Base-by-base conservation (phyloP, 2,113 vertebrate genomes). In the Laticauda colubrina region DNA sequence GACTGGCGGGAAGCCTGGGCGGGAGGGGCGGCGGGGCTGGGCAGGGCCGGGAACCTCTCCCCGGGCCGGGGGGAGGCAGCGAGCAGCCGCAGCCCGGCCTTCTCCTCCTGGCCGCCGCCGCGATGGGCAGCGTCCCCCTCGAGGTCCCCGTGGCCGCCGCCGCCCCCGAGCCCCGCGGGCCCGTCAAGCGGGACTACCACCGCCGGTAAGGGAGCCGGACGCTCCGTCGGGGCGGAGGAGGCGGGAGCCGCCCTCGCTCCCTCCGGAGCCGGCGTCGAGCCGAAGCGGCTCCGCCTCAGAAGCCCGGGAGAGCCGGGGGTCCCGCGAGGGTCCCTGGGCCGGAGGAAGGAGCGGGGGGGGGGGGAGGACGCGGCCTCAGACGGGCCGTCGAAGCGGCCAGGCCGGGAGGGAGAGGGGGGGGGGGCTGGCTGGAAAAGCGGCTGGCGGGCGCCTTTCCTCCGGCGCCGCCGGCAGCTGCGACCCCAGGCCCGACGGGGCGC, bases 161-260 rank as follows among this genome's bases (percentile, higher is more conserved):
- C 23, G 29, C 23, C 55, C 39, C 94, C 7, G 96, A 95, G 12
- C 92, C 85, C 59, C 57, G 87, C 53, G 93, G 43, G 3, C 3
- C 54, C 4, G 1, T 88, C 91, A 97, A 95, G 93, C 94, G 89
- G 87, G 96, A 95, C 75, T 93, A 94, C 81, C 96, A 97, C 0
- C 96, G 98, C 91, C 97, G 97, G 98, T 98, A 55, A 55, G 87
- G 51, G 87, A 2, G 7, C 0, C 15, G 6, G 14, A 5, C 8
- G 87, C 12, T 3, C 20, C 61, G 61, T 34, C n/a, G n/a, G n/a
- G n/a, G 64, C 2, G n/a, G 64, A 0, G 61, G 61, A n/a, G 61
- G 61, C 26, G 29, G 26, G 0, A 26, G 61, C 29, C 29, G 64
- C 11, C 26, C 29, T 14, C 12, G 64, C 64, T 5, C 64, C 29